phyloP scores from a whole-genome alignment of 2,888 invertebrate genomes.

The Epinotia demarniana region DNA sequence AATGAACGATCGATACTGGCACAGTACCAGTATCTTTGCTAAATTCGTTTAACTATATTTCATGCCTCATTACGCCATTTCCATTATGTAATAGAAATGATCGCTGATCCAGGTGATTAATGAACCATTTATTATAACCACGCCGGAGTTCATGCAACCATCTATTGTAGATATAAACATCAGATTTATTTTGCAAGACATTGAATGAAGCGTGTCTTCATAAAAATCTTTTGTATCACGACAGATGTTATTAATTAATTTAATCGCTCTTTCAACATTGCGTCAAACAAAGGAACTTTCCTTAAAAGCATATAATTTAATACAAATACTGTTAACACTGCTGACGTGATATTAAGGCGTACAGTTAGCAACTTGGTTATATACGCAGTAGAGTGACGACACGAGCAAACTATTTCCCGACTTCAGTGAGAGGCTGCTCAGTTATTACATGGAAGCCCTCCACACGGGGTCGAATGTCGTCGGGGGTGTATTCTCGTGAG shows the following conservation, averaged over 20 bases:
- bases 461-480: conserved; percentile 20
- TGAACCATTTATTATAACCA: conserved; percentile 33
- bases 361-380: not conserved
- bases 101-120: conserved; percentile 34
- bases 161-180: conserved; percentile 34
- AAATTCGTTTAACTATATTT: conserved; percentile 2
- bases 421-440: conserved; percentile 4
- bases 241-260: conserved; percentile 27
- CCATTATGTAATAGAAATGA: conserved; percentile 34
- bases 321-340: conserved; percentile 11
- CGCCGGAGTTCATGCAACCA: conserved; percentile 11
- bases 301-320: conserved; percentile 16
- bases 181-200: conserved; percentile 40
- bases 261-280: conserved; percentile 24
- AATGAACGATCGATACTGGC: conserved; percentile 5
- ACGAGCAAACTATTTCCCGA: conserved; percentile 10
- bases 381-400: not conserved
- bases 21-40: conserved; percentile 8
- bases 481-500: conserved; percentile 34
- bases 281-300: conserved; percentile 21
- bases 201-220: conserved; percentile 24
- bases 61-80: conserved; percentile 19
- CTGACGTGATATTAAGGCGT: conserved; percentile 5
- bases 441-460: conserved; percentile 16
- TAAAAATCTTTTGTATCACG: conserved; percentile 31